Percentiles rank a stretch among this genome's conserved stretches.
These are phyloP conservation scores for Cyclophora punctaria DNA, from an alignment of 2,888 invertebrate genomes.

Conservation along the genomic window DNA sequence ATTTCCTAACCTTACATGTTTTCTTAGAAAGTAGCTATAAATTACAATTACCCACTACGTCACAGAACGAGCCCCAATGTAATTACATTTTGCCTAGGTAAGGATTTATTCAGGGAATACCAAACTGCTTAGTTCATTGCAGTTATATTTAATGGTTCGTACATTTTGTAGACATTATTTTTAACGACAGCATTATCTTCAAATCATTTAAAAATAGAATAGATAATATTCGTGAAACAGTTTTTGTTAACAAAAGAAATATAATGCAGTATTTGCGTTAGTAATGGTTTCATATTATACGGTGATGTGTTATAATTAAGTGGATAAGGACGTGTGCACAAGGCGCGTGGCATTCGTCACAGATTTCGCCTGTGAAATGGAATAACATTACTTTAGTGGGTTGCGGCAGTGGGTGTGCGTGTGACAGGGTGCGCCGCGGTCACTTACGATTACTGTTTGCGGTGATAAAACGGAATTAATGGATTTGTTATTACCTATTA, in stretches of 20 bases:
- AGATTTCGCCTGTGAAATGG: conserved; percentile 55
- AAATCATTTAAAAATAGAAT: too few species aligned
- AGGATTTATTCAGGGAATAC: conserved; percentile 22
- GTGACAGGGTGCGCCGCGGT: conserved; percentile 45
- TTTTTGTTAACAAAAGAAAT: too few species aligned
- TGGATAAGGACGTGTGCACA: conserved; percentile 8
- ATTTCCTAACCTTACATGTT: conserved; percentile 31
- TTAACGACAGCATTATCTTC: too few species aligned
- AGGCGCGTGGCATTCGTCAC: conserved; percentile 51
- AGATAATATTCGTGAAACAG: too few species aligned
- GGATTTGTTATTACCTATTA: conserved; percentile 35
- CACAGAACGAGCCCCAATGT: conserved; percentile 22
- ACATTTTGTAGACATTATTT: too few species aligned
- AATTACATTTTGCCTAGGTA: conserved; percentile 25
- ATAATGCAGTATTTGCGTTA: too few species aligned
- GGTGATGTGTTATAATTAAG: too few species aligned
- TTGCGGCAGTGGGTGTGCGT: conserved; percentile 39
- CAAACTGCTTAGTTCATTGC: conserved; percentile 17
- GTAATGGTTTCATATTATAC: too few species aligned
- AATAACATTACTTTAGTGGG: conserved; percentile 45
- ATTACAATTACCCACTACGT: conserved; percentile 32
- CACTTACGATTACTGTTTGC: conserved; percentile 41
- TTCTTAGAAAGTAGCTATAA: conserved; percentile 34
- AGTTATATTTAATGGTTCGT: conserved; percentile 1
- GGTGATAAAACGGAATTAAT: conserved; percentile 31